Conservation (phyloP, 2,888 invertebrate species). For the Cyrtodaria siliqua region DNA sequence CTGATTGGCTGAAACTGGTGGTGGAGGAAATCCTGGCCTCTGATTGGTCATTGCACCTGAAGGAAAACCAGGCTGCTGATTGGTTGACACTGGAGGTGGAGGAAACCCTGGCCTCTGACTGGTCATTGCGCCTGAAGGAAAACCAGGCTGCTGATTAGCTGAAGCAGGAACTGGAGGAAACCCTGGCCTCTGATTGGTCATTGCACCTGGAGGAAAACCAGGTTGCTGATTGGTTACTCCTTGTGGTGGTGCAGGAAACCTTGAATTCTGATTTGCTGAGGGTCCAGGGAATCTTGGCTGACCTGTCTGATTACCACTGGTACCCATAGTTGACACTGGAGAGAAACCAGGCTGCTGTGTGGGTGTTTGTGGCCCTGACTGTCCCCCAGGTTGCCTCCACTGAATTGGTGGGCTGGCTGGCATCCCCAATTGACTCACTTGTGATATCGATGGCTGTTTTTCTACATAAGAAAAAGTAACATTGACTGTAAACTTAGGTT, state of each 20-base stretch:
- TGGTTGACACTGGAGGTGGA: too few species aligned
- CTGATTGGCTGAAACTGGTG: slow-evolving; percentile 13
- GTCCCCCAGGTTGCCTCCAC: not conserved
- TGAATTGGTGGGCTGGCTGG: too few species aligned
- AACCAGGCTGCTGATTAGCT: too few species aligned
- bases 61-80: too few species aligned
- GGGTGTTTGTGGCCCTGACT: not conserved
- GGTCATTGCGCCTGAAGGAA: too few species aligned
- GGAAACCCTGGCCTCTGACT: too few species aligned
- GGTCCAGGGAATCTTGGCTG: not conserved
- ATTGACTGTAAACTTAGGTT: too few species aligned
- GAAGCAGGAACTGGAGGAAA: slow-evolving; percentile 35
- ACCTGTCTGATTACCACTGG: not conserved
- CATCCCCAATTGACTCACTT: too few species aligned
- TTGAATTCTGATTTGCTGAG: not conserved
- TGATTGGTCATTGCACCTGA: too few species aligned
- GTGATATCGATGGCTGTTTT: too few species aligned
- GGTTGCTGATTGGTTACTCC: slow-evolving; percentile 15
- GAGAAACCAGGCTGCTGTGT: slow-evolving; percentile 6
- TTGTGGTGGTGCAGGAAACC: not conserved
- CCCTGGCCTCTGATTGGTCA: slow-evolving; percentile 25
- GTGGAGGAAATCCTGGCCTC: too few species aligned
- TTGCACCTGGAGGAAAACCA: slow-evolving; percentile 24
- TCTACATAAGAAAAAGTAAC: too few species aligned
- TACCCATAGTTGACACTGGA: not conserved